Percentiles rank a stretch among this genome's conserved stretches.
Conservation (phyloP, 1,140 invertebrate species). For the Rhyzopertha dominica region DNA sequence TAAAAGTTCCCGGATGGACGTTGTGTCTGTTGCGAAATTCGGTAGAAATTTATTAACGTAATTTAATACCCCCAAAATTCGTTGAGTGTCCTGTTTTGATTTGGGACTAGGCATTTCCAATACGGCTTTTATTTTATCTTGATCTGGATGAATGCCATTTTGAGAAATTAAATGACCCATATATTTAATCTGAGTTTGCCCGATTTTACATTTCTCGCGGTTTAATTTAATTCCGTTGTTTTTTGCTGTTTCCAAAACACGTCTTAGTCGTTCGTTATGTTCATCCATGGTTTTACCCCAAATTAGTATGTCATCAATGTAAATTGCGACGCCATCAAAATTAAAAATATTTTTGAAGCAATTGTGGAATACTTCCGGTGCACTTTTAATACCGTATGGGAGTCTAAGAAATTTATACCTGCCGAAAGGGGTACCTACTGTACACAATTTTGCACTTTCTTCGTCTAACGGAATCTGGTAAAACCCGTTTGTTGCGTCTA, state of each 20-base stretch:
- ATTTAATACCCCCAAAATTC: slow-evolving; percentile 35
- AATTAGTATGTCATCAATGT: slow-evolving; percentile 44
- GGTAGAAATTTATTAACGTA: slow-evolving; percentile 32
- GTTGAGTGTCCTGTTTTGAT: slow-evolving; percentile 33
- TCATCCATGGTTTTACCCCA: slow-evolving; percentile 25
- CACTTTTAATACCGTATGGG: slow-evolving; percentile 44
- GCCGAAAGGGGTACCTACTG: slow-evolving; percentile 45
- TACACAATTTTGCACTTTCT: slow-evolving; percentile 37
- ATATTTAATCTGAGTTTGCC: slow-evolving; percentile 36
- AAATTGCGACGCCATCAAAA: slow-evolving; percentile 35
- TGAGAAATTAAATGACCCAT: slow-evolving; percentile 31
- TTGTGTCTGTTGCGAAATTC: slow-evolving; percentile 28
- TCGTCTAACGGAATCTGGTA: slow-evolving; percentile 34
- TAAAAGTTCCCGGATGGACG: slow-evolving; percentile 23
- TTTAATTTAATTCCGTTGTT: slow-evolving; percentile 21
- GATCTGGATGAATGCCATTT: slow-evolving; percentile 26
- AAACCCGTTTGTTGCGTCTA: slow-evolving; percentile 47
- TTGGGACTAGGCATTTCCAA: slow-evolving; percentile 26
- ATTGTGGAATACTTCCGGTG: slow-evolving; percentile 45
- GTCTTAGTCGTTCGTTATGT: slow-evolving; percentile 28
- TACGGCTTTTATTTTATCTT: slow-evolving; percentile 29
- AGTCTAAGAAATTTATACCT: slow-evolving; percentile 37
- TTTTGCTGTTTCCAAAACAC: slow-evolving; percentile 24
- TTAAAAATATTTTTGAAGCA: slow-evolving; percentile 38
- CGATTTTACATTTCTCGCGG: slow-evolving; percentile 41